A percentile compares a stretch with the other conserved stretches of the same genome.
phyloP scores from a whole-genome alignment of 2,888 invertebrate species.

The Euspilapteryx auroguttella region DNA sequence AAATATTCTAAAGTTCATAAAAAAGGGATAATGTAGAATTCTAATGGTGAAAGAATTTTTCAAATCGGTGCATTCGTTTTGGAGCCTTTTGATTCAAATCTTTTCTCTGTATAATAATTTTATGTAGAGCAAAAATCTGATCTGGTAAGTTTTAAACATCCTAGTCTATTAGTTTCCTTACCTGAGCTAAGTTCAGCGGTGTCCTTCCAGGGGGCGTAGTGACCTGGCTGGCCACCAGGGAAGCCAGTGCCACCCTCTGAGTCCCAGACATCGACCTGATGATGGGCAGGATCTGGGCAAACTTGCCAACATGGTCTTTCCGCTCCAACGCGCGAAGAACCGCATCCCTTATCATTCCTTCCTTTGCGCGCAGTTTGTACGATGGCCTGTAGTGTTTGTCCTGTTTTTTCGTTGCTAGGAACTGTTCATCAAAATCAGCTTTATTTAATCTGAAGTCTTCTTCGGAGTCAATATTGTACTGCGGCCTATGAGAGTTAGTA shows the following conservation, averaged over 20 bases:
- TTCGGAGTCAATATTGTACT: conserved; percentile 44
- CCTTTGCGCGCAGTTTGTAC: conserved; percentile 29
- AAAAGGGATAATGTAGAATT: too few species aligned
- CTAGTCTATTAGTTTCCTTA: too few species aligned
- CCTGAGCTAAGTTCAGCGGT: conserved; percentile 62
- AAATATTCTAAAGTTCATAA: too few species aligned
- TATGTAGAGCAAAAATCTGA: too few species aligned
- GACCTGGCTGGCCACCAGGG: conserved; percentile 64
- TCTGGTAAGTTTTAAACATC: too few species aligned
- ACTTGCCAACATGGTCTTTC: conserved; percentile 60
- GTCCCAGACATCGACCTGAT: conserved; percentile 64
- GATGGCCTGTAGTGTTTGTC: conserved; percentile 28
- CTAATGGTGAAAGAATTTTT: too few species aligned
- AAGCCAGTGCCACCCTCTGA: conserved; percentile 64
- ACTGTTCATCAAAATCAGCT: conserved; percentile 19
- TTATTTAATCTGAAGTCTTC: conserved; percentile 12
- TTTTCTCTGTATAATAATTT: too few species aligned
- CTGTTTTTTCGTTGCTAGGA: conserved; percentile 19
- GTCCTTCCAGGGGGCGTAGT: conserved; percentile 51
- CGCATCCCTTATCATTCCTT: conserved; percentile 51
- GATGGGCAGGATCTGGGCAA: conserved; percentile 66
- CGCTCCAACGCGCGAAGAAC: conserved; percentile 60
- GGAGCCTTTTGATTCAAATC: too few species aligned
- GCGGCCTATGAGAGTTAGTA: conserved; percentile 47
- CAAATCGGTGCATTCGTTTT: too few species aligned